These are phyloP conservation scores for Xenops minutus DNA, from an alignment of 2,797 vertebrate genomes.

Conservation along the genomic window DNA sequence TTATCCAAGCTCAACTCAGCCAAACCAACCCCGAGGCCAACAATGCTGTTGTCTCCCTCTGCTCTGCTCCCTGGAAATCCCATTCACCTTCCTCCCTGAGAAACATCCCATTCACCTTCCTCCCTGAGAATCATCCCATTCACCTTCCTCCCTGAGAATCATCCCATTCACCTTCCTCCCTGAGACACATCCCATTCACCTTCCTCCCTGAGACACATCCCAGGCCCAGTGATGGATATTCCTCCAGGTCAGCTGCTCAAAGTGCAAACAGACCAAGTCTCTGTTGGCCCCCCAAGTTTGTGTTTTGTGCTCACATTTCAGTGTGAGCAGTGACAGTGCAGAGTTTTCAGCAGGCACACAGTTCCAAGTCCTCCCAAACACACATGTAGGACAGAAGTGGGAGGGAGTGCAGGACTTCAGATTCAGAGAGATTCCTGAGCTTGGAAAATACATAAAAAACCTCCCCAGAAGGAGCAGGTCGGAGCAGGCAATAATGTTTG, in stretches of 20 bases:
- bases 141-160: background rate
- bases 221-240: background rate
- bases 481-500: background rate
- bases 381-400: accelerated
- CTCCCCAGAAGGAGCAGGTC: background rate
- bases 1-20: background rate
- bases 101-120: background rate
- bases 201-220: background rate
- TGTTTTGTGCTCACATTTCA: background rate
- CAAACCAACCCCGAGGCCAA: background rate
- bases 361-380: background rate
- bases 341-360: background rate
- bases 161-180: background rate
- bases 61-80: background rate
- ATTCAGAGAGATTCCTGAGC: background rate
- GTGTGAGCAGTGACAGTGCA: background rate
- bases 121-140: background rate
- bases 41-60: accelerated
- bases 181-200: background rate
- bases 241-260: background rate
- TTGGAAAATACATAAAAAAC: background rate
- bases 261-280: background rate
- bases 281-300: background rate
- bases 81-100: background rate
- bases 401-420: background rate